Evolutionary conservation across 2,113 vertebrate species (phyloP).

Genomic region (Neomonachus schauinslandi): DNA sequence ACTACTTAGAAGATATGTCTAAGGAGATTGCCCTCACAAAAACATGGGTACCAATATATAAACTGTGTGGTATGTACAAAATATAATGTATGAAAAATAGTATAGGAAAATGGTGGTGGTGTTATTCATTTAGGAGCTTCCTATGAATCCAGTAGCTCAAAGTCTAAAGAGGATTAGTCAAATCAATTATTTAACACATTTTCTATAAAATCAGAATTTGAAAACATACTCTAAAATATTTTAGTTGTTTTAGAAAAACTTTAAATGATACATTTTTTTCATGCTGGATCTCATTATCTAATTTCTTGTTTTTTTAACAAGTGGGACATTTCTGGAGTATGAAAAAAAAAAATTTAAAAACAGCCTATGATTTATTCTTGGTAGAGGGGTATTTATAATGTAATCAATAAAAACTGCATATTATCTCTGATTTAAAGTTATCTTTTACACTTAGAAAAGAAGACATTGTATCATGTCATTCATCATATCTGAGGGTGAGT

Average conservation of each 20-base stretch:
- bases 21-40: no score
- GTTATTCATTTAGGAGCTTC: not conserved
- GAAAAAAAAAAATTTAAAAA: not conserved
- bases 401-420: not conserved
- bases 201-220: not conserved
- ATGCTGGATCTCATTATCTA: not conserved
- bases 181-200: not conserved
- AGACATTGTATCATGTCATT: not conserved
- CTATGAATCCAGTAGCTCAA: not conserved
- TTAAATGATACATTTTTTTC: not conserved
- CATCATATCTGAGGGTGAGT: not conserved
- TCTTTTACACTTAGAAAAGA: not conserved
- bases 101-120: not conserved
- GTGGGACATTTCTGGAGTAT: not conserved
- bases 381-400: not conserved
- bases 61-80: not conserved
- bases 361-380: not conserved
- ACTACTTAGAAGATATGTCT: not conserved
- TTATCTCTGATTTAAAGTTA: not conserved
- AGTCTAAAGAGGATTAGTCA: no score
- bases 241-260: not conserved
- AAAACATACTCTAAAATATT: not conserved
- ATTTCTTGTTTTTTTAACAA: not conserved
- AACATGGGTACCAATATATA: not conserved
- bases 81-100: not conserved